A percentile compares a stretch with the other conserved stretches of the same genome.
phyloP scores from a whole-genome alignment of 2,797 vertebrate species.

The Masticophis lateralis region DNA sequence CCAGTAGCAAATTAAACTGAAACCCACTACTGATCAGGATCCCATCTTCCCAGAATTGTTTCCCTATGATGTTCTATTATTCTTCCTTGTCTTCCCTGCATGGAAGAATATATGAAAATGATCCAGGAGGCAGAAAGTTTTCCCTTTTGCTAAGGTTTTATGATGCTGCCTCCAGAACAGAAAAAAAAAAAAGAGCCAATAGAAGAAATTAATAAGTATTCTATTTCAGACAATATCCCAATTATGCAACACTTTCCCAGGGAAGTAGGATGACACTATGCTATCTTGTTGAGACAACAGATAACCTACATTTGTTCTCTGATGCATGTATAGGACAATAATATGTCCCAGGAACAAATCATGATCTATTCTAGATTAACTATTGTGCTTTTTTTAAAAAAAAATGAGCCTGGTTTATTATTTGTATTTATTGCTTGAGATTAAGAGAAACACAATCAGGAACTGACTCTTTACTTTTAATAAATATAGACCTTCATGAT shows the following conservation, averaged over 20 bases:
- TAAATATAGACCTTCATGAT: background rate
- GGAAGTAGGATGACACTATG: background rate
- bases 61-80: background rate
- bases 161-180: background rate
- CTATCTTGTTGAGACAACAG: background rate
- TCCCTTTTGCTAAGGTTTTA: background rate
- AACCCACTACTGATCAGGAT: background rate
- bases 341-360: background rate
- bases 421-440: background rate
- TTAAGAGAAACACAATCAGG: background rate
- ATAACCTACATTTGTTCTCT: background rate
- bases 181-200: background rate
- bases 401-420: background rate
- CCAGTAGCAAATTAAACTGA: too few species aligned
- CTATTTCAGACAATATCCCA: background rate
- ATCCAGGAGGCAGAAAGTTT: background rate
- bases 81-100: background rate
- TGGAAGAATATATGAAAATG: conserved; percentile 1
- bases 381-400: background rate
- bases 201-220: background rate
- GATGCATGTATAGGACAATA: background rate
- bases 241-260: background rate
- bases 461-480: background rate
- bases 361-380: background rate
- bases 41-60: background rate